Evolutionary conservation across 2,113 vertebrate species (phyloP).

Genomic region (Gasterosteus nipponicus): DNA sequence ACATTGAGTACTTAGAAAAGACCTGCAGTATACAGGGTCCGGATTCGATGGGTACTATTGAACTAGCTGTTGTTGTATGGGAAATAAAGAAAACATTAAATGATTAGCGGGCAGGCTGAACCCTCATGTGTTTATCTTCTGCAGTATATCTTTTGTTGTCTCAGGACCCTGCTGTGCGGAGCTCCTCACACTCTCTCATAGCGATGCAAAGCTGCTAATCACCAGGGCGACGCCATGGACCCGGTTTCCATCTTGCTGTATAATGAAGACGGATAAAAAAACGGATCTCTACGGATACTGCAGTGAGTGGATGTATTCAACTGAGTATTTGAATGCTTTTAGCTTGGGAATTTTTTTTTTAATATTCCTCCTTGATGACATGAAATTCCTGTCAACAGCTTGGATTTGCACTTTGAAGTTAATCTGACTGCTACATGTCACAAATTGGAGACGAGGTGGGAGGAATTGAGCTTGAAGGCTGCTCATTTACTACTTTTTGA

Average conservation of each 20-base stretch:
- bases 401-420: conserved; percentile 72
- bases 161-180: conserved; percentile 50
- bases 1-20: not conserved
- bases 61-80: not conserved
- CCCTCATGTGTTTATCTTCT: not conserved
- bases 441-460: conserved; percentile 34
- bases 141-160: conserved; percentile 8
- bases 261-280: conserved; percentile 4
- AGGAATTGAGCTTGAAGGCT: conserved; percentile 25
- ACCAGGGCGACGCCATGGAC: conserved; percentile 28
- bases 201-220: conserved; percentile 23
- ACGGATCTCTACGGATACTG: not conserved
- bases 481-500: conserved; percentile 25
- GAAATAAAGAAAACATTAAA: not conserved
- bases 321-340: conserved; percentile 35
- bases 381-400: conserved; percentile 45
- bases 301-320: conserved; percentile 37
- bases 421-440: conserved; percentile 58
- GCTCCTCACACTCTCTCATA: conserved; percentile 13
- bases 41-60: not conserved
- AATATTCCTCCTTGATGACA: conserved; percentile 34
- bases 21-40: not conserved
- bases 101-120: not conserved
- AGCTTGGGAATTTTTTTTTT: conserved; percentile 37
- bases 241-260: conserved; percentile 35